A percentile compares a stretch with the other conserved stretches of the same genome.
phyloP scores from a whole-genome alignment of 1,140 invertebrate species.

The Chironomus striatipennis region DNA sequence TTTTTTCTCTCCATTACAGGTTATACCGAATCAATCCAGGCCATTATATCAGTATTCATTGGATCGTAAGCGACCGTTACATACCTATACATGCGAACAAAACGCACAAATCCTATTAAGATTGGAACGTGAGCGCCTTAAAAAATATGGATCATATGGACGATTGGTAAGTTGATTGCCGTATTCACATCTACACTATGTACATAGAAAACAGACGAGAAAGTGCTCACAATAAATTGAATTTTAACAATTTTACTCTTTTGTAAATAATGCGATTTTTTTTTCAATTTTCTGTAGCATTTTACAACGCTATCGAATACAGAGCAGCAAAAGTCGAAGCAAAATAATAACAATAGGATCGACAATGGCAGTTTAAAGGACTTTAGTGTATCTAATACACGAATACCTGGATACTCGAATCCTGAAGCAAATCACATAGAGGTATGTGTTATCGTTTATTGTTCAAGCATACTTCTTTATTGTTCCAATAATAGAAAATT shows the following conservation, averaged over 20 bases:
- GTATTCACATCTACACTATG: too few relatives aligned
- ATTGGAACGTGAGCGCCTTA: slow-evolving; percentile 36
- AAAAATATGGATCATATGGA: slow-evolving; percentile 8
- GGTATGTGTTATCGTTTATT: neutral
- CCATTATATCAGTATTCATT: slow-evolving; percentile 38
- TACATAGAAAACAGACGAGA: too few relatives aligned
- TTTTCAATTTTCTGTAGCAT: neutral
- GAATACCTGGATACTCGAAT: slow-evolving; percentile 20
- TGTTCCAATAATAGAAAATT: neutral
- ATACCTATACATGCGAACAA: slow-evolving; percentile 39
- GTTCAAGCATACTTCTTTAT: neutral
- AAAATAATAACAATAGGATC: neutral
- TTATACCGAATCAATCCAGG: slow-evolving; percentile 35
- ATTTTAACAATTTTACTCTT: neutral
- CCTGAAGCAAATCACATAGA: slow-evolving; percentile 19
- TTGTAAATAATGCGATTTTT: neutral
- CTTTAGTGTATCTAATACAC: neutral
- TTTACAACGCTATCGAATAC: neutral
- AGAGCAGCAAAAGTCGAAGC: slow-evolving; percentile 3
- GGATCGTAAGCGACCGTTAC: slow-evolving; percentile 37
- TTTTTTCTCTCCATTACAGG: slow-evolving; percentile 27
- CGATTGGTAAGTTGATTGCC: neutral
- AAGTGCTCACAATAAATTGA: neutral
- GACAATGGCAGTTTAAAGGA: slow-evolving; percentile 1
- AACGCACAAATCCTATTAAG: slow-evolving; percentile 40